Base-by-base conservation (phyloP, 2,888 invertebrate species). In the Papilio elwesi region DNA sequence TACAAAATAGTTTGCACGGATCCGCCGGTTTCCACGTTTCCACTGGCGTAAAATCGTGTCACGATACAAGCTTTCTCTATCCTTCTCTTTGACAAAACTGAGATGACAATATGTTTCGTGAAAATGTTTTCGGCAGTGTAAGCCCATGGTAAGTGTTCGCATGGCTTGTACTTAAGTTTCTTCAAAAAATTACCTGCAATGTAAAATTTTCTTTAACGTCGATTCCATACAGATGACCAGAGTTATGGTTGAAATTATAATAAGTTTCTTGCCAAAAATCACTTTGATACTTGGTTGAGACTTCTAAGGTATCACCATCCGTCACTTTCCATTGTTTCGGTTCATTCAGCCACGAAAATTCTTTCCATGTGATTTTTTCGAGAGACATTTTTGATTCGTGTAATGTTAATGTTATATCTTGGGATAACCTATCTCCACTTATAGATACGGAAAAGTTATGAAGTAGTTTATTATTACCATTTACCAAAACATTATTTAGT, bases 221-320 rank as follows among this genome's bases (percentile, higher is more conserved):
- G 10, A 86, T 73, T 2, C 88, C 90, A 75, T 78, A 92, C 3
- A 90, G 70, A 82, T 92, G 92, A 0, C 91, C 92, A 0, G 86
- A 78, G 63, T 88, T 90, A 13, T 79, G 78, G 66, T 80, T 72
- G 73, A 90, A 91, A 68, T 86, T 81, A 73, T 91, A 90, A 80
- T 81, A 88, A 15, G 92, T 91, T 59, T 82, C 84, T 80, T 89
- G 88, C 91, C 92, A 92, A 76, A 90, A 92, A 76, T 92, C 92
- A 0, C 87, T 86, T 64, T 82, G 82, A n/a, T 85, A 80, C n/a
- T 90, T 85, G 2, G 89, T 91, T 8, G 76, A 83, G 10, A 90
- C 81, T 73, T 81, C 77, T 6, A 91, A 76, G 43, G 59, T 73
- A 16, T 85, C 78, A 16, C 26, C 26, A 26, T 78, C 74, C 6